phyloP scores from a whole-genome alignment of 1,140 invertebrate genomes.

The Drosophila pruinosa region DNA sequence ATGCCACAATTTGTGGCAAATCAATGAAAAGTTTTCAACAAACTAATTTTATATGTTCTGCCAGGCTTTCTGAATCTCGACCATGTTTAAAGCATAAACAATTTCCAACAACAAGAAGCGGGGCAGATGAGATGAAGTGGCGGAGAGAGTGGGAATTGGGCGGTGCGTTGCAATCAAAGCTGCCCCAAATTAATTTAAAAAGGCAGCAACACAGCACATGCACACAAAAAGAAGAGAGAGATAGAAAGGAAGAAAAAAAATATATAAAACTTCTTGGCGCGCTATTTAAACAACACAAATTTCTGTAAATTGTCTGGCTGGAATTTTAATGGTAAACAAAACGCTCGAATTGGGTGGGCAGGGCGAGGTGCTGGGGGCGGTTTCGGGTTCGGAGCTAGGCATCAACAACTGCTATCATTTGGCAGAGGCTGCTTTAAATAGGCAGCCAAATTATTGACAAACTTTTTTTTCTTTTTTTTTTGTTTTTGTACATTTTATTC shows the following conservation, averaged over 20 bases:
- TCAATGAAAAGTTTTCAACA: constrained; percentile 65
- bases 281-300: constrained; percentile 79
- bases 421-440: constrained; percentile 70
- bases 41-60: constrained; percentile 35
- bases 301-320: constrained; percentile 76
- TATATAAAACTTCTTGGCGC: constrained; percentile 42
- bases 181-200: constrained; percentile 78
- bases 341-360: constrained; percentile 10
- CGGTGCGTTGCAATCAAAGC: constrained; percentile 65
- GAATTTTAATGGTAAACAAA: constrained; percentile 78
- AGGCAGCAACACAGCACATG: constrained; percentile 40
- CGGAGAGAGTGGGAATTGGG: neutral
- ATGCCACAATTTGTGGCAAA: constrained; percentile 78
- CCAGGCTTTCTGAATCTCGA: constrained; percentile 7
- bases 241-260: neutral
- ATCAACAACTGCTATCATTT: constrained; percentile 21
- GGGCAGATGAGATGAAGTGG: neutral
- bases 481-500: neutral
- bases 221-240: neutral
- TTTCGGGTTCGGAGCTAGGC: neutral
- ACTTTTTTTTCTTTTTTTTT: constrained; percentile 38
- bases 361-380: constrained; percentile 9
- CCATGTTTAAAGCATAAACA: constrained; percentile 68
- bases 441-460: constrained; percentile 76
- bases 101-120: constrained; percentile 18